A percentile compares a stretch with the other conserved stretches of the same genome.
Evolutionary conservation across 2,797 vertebrate genomes (phyloP).

Genomic region (Chelonia mydas): DNA sequence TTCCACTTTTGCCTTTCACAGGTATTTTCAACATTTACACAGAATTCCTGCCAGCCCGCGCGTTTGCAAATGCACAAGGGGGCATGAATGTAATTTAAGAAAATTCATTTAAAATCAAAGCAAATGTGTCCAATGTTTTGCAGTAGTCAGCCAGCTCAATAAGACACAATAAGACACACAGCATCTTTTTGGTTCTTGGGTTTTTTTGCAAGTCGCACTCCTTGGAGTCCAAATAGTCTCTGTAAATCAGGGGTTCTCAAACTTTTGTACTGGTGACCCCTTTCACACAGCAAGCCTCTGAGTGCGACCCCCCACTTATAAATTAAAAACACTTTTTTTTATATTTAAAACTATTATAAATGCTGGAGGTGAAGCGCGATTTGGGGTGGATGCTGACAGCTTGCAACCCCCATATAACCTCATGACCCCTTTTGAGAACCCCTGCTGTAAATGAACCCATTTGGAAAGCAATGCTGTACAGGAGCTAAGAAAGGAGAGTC

Average conservation of each 20-base stretch:
- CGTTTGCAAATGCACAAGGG: background rate
- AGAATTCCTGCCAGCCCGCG: background rate
- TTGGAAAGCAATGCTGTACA: background rate
- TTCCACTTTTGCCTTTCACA: background rate
- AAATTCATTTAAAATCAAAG: background rate
- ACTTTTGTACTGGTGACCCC: too few species aligned
- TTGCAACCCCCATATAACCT: too few species aligned
- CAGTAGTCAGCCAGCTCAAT: background rate
- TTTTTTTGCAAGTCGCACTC: background rate
- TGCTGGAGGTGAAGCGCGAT: too few species aligned
- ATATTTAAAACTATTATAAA: too few species aligned
- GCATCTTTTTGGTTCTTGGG: background rate
- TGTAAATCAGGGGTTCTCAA: too few species aligned
- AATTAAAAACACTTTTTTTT: too few species aligned
- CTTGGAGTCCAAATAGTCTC: background rate
- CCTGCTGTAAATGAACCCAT: background rate
- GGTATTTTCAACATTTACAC: background rate
- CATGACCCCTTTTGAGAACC: too few species aligned
- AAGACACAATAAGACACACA: fast-evolving
- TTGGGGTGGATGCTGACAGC: too few species aligned
- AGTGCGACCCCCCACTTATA: too few species aligned
- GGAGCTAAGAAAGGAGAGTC: background rate
- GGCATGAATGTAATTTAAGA: background rate
- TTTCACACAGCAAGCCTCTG: too few species aligned
- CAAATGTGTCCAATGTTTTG: background rate